phyloP scores from a whole-genome alignment of 2,888 invertebrate species.

The Ormyrus pomaceus region DNA sequence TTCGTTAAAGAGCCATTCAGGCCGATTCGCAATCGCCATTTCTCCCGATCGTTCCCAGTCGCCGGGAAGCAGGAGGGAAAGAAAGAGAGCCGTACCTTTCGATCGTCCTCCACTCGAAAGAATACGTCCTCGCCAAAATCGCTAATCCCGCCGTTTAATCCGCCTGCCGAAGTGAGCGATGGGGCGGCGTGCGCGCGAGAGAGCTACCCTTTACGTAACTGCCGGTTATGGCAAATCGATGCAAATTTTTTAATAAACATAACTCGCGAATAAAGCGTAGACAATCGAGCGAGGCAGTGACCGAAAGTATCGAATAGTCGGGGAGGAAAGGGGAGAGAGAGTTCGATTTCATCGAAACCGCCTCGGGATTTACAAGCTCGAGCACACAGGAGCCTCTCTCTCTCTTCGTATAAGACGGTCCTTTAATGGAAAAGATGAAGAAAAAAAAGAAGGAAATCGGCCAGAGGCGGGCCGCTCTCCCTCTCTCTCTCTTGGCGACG shows the following conservation, averaged over 20 bases:
- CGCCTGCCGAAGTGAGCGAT: neutral
- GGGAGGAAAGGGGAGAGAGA: neutral
- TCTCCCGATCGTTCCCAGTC: constrained; percentile 6
- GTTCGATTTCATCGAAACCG: constrained; percentile 44
- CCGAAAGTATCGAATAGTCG: constrained; percentile 12
- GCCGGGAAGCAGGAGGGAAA: neutral
- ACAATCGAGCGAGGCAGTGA: neutral
- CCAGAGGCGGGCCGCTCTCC: neutral
- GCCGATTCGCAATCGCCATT: neutral
- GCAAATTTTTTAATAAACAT: no score
- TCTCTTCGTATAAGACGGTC: constrained; percentile 38
- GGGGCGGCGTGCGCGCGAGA: neutral
- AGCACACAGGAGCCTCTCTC: constrained; percentile 33
- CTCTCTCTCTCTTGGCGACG: neutral
- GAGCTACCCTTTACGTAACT: neutral
- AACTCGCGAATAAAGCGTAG: neutral
- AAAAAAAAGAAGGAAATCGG: constrained; percentile 28
- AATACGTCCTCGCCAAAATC: constrained; percentile 31
- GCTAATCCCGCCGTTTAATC: constrained; percentile 45
- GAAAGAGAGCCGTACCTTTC: constrained; percentile 34
- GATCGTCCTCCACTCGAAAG: constrained; percentile 8
- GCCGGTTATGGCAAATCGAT: no score
- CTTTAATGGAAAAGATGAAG: constrained; percentile 43
- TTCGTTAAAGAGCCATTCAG: constrained; percentile 35
- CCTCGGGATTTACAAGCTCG: constrained; percentile 39